Evolutionary conservation across 1,140 invertebrate genomes (phyloP).

Genomic region (Eupristina koningsbergeri): DNA sequence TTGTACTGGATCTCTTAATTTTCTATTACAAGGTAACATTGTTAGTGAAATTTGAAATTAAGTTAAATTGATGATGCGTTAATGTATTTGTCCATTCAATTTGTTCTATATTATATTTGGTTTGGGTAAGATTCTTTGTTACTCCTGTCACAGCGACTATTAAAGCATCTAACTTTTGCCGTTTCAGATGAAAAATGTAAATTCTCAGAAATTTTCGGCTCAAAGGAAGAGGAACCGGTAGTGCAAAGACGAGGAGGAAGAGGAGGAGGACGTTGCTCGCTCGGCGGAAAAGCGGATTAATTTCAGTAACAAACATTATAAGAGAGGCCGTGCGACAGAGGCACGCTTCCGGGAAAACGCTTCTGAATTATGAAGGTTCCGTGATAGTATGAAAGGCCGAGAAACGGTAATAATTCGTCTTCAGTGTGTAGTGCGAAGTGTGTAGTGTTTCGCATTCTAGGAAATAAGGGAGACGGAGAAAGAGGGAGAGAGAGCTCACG

Average conservation of each 20-base stretch:
- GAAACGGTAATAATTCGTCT: conserved; percentile 42
- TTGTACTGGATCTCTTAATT: neutral
- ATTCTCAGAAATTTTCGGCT: neutral
- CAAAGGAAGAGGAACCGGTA: neutral
- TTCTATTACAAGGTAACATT: neutral
- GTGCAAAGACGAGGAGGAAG: neutral
- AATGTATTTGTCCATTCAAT: neutral
- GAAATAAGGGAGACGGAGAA: too few relatives aligned
- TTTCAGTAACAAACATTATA: conserved; percentile 23
- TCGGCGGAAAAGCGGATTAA: conserved; percentile 31
- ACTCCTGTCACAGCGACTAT: neutral
- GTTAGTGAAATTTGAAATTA: neutral
- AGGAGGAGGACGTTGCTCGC: neutral
- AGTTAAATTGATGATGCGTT: neutral
- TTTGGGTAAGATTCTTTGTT: too few relatives aligned
- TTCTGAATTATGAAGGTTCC: conserved; percentile 34
- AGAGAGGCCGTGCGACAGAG: conserved; percentile 1
- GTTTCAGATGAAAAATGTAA: neutral
- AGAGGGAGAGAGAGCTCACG: neutral
- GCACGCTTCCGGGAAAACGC: conserved; percentile 6
- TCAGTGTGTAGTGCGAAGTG: too few relatives aligned
- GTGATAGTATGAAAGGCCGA: conserved; percentile 23
- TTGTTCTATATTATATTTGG: too few relatives aligned
- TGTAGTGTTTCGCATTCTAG: neutral
- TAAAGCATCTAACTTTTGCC: neutral